These are phyloP conservation scores for Catharus bicknelli DNA, from an alignment of 2,113 vertebrate genomes.

Conservation along the genomic window DNA sequence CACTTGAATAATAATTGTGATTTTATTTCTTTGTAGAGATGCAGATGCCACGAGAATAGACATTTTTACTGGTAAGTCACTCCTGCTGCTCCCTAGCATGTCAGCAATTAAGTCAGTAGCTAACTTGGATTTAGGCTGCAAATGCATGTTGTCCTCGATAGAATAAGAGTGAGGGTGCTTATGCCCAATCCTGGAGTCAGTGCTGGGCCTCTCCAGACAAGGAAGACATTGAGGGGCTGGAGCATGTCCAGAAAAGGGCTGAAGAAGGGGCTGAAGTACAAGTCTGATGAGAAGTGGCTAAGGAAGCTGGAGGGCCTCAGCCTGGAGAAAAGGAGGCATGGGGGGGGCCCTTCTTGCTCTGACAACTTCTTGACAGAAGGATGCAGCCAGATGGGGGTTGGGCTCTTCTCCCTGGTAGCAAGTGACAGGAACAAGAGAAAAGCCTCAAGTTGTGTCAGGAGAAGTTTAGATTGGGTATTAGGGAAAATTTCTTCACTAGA, in stretches of 20 bases:
- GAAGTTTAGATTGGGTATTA: neutral
- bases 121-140: neutral
- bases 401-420: neutral
- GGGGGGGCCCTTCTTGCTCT: neutral
- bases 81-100: neutral
- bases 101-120: neutral
- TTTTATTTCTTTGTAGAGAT: conserved; percentile 82
- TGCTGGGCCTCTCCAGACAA: neutral
- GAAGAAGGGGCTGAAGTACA: neutral
- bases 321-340: neutral
- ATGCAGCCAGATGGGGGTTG: accelerated
- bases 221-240: neutral
- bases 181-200: neutral
- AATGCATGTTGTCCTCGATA: neutral
- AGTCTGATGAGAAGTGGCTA: neutral
- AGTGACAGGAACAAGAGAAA: neutral
- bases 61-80: conserved; percentile 90
- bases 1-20: neutral
- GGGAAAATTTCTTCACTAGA: neutral
- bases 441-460: neutral
- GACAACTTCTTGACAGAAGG: neutral
- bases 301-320: neutral
- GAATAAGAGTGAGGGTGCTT: neutral
- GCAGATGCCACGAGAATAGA: conserved; percentile 96
- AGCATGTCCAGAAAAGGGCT: neutral